Conservation (phyloP, 2,888 invertebrate genomes). For the Antheraea assamensis region DNA sequence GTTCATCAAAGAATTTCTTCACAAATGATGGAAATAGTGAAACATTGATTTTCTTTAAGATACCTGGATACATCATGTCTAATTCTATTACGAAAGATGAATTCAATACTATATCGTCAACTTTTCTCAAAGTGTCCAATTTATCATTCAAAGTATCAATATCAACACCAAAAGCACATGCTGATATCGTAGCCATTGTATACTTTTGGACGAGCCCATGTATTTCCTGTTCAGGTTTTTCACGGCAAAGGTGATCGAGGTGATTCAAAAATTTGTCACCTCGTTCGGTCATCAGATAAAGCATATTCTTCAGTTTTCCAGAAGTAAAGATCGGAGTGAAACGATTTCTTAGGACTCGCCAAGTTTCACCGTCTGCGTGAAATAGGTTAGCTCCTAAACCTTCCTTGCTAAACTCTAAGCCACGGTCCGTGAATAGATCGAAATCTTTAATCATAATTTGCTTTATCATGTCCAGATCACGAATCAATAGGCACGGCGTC, state of each 20-base stretch:
- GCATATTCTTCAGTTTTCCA: too few species aligned
- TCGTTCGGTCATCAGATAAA: constrained; percentile 46
- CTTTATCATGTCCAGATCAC: constrained; percentile 58
- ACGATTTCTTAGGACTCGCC: too few species aligned
- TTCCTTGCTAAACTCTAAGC: constrained; percentile 49
- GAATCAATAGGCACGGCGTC: constrained; percentile 47
- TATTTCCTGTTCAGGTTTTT: constrained; percentile 41
- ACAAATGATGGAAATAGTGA: constrained; percentile 43
- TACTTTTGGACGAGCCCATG: constrained; percentile 45
- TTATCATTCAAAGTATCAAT: constrained; percentile 39
- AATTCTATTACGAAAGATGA: constrained; percentile 36
- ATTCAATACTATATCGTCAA: constrained; percentile 34
- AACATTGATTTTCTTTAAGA: constrained; percentile 43
- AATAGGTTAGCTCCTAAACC: too few species aligned
- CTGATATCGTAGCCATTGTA: constrained; percentile 47
- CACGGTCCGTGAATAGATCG: constrained; percentile 52
- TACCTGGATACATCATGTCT: constrained; percentile 52
- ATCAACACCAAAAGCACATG: constrained; percentile 52
- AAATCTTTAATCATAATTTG: constrained; percentile 60
- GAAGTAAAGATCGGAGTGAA: too few species aligned
- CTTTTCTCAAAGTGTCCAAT: constrained; percentile 26
- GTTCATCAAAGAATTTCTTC: constrained; percentile 39
- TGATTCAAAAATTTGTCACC: constrained; percentile 45
- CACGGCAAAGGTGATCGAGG: constrained; percentile 29
- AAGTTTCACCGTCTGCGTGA: too few species aligned